Evolutionary conservation across 2,113 vertebrate genomes (phyloP), one percentile per base, ranked within the genome.

Genomic region (Malurus elegans): DNA sequence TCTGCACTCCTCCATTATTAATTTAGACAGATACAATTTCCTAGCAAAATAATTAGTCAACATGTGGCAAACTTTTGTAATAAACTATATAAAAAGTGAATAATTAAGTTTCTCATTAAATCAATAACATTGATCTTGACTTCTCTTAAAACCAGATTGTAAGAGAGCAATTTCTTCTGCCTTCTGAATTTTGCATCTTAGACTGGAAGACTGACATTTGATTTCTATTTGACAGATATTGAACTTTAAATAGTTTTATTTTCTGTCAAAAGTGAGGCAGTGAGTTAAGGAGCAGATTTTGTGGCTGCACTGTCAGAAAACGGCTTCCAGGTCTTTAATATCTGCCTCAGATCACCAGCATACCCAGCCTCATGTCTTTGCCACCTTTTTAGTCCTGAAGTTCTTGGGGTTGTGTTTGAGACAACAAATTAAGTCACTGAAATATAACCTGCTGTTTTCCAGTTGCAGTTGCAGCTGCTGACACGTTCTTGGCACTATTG

Each of bases 11-110:
- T 93, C 62, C 90, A 90, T 96, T 96, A 98, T 97, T 97, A 98
- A 97, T 96, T 98, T 93, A 96, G 96, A 96, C 88, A 96, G 92
- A 93, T 94, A 82, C 61, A 97, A 87, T 95, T 97, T 97, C 66
- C 79, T 89, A 93, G 85, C 42, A 97, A 97, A 97, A 97, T 97
- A 98, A 97, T 98, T 97, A 97, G 95, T 91, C 86, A 95, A 88
- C 91, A 79, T 94, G 90, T 97, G 82, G 93, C 61, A 97, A 97
- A 96, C 64, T 94, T 94, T 79, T 86, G 65, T 93, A 97, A 98
- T 98, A 97, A 98, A 97, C 81, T 88, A 97, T 83, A 86, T 98
- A 97, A 95, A 97, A 97, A 97, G 97, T 97, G 95, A 98, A 98
- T 98, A 98, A 97, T 98, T 95, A 98, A 98, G 92, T 66, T 86